phyloP scores from a whole-genome alignment of 2,113 vertebrate genomes.

The Hypomesus transpacificus region DNA sequence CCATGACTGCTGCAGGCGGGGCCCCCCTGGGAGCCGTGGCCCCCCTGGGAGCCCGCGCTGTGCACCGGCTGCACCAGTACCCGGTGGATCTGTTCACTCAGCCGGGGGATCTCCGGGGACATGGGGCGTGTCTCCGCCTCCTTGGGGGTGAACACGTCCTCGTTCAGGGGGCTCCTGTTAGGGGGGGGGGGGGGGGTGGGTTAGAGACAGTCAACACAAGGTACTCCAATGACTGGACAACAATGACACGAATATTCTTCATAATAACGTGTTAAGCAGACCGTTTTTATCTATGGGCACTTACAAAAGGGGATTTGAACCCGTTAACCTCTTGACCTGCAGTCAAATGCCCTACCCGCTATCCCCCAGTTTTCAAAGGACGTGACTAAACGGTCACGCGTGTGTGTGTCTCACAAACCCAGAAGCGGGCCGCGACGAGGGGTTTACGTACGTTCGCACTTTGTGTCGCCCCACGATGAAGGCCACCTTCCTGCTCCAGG shows the following conservation, averaged over 20 bases:
- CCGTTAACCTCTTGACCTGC: constrained; percentile 67
- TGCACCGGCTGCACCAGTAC: constrained; percentile 86
- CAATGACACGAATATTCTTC: no score
- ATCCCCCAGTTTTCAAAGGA: background rate
- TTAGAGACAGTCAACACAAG: background rate
- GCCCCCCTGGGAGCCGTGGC: constrained; percentile 72
- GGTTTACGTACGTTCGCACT: constrained; percentile 82
- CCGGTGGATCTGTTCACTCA: constrained; percentile 85
- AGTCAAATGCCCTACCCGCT: constrained; percentile 71
- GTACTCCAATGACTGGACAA: no score
- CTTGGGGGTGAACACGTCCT: constrained; percentile 81
- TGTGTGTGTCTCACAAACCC: background rate
- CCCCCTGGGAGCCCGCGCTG: constrained; percentile 71
- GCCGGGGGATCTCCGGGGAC: constrained; percentile 78
- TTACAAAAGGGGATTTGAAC: no score
- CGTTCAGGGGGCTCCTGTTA: constrained; percentile 82
- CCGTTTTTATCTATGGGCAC: no score
- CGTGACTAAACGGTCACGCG: background rate
- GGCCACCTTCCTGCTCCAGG: constrained; percentile 90
- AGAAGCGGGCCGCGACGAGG: background rate
- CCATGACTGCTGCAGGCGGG: constrained; percentile 67
- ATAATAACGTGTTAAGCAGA: no score
- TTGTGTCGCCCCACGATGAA: constrained; percentile 89
- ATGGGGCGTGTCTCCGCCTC: constrained; percentile 63
- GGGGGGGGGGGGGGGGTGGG: background rate